phyloP scores from a whole-genome alignment of 2,113 vertebrate species.

The Callaeas wilsoni region DNA sequence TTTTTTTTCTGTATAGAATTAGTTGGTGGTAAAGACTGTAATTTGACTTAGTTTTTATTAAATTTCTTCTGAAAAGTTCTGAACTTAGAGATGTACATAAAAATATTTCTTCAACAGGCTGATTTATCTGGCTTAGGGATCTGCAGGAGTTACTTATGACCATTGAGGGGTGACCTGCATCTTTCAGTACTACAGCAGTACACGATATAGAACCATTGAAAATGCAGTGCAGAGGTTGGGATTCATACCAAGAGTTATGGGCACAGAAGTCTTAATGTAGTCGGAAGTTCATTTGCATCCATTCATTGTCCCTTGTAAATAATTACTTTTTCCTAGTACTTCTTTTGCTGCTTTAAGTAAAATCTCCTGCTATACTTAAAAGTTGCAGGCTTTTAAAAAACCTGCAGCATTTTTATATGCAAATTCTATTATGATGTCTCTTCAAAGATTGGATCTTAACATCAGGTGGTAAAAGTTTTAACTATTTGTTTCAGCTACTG shows the following conservation, averaged over 20 bases:
- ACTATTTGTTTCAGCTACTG: background rate
- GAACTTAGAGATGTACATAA: background rate
- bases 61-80: background rate
- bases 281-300: background rate
- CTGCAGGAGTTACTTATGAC: background rate
- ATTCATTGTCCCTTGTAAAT: background rate
- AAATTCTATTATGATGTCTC: background rate
- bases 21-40: background rate
- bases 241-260: background rate
- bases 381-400: background rate
- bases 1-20: background rate
- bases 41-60: background rate
- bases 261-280: background rate
- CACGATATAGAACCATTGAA: background rate
- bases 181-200: background rate
- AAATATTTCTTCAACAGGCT: background rate
- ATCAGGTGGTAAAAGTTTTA: background rate
- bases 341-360: background rate
- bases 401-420: background rate
- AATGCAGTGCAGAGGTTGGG: background rate
- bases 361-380: background rate
- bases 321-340: background rate
- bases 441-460: background rate
- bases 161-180: background rate
- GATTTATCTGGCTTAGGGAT: background rate